A percentile compares a stretch with the other conserved stretches of the same genome.
phyloP scores from a whole-genome alignment of 2,113 vertebrate species.

The Geococcyx californianus region DNA sequence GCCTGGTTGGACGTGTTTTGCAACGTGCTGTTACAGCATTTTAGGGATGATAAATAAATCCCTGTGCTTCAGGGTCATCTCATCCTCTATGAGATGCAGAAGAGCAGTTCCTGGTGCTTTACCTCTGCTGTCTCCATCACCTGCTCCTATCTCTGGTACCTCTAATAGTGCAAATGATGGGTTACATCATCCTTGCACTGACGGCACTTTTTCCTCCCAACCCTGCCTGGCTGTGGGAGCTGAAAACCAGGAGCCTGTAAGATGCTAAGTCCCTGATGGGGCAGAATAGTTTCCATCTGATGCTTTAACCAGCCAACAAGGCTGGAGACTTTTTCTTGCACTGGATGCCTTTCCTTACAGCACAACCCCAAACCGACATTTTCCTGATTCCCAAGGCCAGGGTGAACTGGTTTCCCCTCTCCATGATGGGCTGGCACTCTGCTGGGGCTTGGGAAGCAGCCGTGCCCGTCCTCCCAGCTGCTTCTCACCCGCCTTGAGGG shows the following conservation, averaged over 20 bases:
- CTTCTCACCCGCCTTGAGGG: background rate
- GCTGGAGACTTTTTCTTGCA: background rate
- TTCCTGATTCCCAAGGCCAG: background rate
- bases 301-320: background rate
- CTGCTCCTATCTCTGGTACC: background rate
- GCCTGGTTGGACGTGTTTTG: background rate
- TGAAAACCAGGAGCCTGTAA: background rate
- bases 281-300: conserved; percentile 35
- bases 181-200: background rate
- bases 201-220: fast-evolving
- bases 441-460: background rate
- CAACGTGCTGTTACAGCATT: fast-evolving
- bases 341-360: background rate
- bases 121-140: background rate
- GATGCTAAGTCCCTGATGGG: background rate
- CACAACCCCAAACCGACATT: background rate
- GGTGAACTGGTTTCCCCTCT: conserved; percentile 11
- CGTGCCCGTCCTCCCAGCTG: background rate
- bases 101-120: background rate
- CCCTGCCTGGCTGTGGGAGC: background rate
- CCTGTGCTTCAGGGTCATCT: background rate
- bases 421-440: background rate
- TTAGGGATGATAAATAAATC: background rate
- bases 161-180: fast-evolving
- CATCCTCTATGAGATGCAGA: background rate